phyloP scores from a whole-genome alignment of 2,113 vertebrate genomes.

The Regulus satrapa region DNA sequence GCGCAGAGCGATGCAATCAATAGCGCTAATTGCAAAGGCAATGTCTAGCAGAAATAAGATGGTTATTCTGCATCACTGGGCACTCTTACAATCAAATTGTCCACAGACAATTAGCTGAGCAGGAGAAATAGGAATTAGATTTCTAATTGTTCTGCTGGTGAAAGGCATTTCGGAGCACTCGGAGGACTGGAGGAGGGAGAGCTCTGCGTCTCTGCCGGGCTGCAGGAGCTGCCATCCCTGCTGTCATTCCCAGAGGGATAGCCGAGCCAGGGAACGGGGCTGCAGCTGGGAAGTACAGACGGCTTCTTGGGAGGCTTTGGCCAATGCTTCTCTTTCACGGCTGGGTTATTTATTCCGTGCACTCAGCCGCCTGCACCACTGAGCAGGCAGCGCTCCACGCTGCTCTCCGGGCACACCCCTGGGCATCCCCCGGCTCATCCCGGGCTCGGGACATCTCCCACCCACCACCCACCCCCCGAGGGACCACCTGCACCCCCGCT shows the following conservation, averaged over 20 bases:
- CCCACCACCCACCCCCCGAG: accelerated
- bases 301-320: conserved; percentile 30
- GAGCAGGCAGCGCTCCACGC: neutral
- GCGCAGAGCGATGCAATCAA: conserved; percentile 4
- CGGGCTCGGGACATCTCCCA: neutral
- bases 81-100: conserved; percentile 75
- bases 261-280: neutral
- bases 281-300: conserved; percentile 27
- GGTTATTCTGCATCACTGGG: conserved; percentile 76
- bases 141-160: conserved; percentile 74
- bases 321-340: neutral
- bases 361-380: neutral
- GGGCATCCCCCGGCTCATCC: neutral
- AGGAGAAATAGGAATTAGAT: conserved; percentile 74
- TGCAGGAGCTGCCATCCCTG: neutral
- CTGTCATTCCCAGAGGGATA: conserved; percentile 8
- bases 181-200: conserved; percentile 55
- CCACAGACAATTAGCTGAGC: conserved; percentile 76
- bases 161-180: conserved; percentile 28
- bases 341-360: neutral
- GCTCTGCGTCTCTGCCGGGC: neutral
- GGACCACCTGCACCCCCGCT: neutral
- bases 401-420: neutral
- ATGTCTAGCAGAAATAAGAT: conserved; percentile 73
- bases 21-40: conserved; percentile 69